Evolutionary conservation across 2,797 vertebrate species (phyloP).

Genomic region (Sternarchorhynchus goeldii): DNA sequence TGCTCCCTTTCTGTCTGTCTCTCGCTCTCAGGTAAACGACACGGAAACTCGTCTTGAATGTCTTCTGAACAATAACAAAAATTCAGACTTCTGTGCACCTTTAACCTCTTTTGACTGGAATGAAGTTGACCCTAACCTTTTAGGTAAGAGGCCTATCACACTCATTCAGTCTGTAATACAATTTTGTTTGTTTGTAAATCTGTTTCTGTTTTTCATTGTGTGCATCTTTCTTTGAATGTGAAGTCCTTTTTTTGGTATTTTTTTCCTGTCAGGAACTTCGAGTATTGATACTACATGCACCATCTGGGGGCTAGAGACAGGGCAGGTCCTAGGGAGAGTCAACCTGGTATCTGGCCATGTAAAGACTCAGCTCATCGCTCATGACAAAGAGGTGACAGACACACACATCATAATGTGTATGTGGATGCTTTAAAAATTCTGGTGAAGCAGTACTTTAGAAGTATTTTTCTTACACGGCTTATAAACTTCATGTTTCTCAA

Average conservation of each 20-base stretch:
- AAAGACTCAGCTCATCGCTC: constrained; percentile 97
- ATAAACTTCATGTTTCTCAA: no score
- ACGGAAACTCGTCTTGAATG: constrained; percentile 97
- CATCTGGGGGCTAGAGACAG: constrained; percentile 97
- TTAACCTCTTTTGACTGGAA: constrained; percentile 99
- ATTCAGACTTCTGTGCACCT: constrained; percentile 97
- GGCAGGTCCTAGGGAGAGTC: constrained; percentile 93
- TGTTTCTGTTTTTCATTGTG: neutral
- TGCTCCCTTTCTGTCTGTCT: neutral
- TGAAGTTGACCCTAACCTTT: constrained; percentile 95
- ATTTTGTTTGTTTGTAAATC: neutral
- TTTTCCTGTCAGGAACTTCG: constrained; percentile 83
- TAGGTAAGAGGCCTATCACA: constrained; percentile 77
- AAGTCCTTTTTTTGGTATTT: neutral
- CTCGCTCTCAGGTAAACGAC: constrained; percentile 86
- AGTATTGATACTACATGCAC: constrained; percentile 99
- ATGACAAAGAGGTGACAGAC: constrained; percentile 93
- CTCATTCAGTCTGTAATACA: neutral
- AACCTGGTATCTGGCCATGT: constrained; percentile 97
- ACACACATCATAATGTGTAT: neutral
- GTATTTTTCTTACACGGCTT: no score
- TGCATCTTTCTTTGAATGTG: neutral
- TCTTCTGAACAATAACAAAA: constrained; percentile 98
- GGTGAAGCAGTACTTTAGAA: no score
- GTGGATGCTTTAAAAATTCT: neutral